Conservation (phyloP, 2,888 invertebrate species). For the Drosophila buzzatii region DNA sequence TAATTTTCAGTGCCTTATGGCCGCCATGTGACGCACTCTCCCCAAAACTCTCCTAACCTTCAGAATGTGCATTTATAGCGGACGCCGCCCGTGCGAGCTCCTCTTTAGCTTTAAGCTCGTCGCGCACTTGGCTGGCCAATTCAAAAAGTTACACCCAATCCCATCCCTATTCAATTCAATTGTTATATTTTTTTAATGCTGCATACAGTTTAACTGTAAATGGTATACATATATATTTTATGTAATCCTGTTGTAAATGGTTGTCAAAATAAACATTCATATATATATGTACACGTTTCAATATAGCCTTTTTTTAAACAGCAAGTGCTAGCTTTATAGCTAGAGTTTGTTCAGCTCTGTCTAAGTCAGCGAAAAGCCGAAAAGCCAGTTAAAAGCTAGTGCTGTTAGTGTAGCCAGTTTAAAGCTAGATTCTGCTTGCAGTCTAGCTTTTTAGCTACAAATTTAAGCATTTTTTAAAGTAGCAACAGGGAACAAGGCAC, state of each 20-base stretch:
- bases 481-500: neutral
- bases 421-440: neutral
- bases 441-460: neutral
- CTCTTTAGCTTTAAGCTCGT: slow-evolving; percentile 57
- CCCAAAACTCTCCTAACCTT: slow-evolving; percentile 4
- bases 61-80: slow-evolving; percentile 69
- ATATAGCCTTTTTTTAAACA: neutral
- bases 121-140: slow-evolving; percentile 43
- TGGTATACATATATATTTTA: slow-evolving; percentile 33
- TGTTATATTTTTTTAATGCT: slow-evolving; percentile 44
- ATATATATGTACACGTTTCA: slow-evolving; percentile 19
- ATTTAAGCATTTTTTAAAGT: neutral
- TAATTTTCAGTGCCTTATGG: slow-evolving; percentile 10
- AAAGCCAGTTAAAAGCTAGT: neutral
- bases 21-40: slow-evolving; percentile 35
- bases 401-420: neutral
- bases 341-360: neutral
- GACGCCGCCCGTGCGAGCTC: slow-evolving; percentile 30
- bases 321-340: neutral
- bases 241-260: slow-evolving; percentile 52
- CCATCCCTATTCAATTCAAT: slow-evolving; percentile 9
- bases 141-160: no score
- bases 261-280: slow-evolving; percentile 58
- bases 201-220: slow-evolving; percentile 65
- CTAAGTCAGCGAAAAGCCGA: neutral